Evolutionary conservation across 2,113 vertebrate genomes (phyloP), one percentile per base, ranked within the genome.

Genomic region (Myrmecophaga tridactyla): DNA sequence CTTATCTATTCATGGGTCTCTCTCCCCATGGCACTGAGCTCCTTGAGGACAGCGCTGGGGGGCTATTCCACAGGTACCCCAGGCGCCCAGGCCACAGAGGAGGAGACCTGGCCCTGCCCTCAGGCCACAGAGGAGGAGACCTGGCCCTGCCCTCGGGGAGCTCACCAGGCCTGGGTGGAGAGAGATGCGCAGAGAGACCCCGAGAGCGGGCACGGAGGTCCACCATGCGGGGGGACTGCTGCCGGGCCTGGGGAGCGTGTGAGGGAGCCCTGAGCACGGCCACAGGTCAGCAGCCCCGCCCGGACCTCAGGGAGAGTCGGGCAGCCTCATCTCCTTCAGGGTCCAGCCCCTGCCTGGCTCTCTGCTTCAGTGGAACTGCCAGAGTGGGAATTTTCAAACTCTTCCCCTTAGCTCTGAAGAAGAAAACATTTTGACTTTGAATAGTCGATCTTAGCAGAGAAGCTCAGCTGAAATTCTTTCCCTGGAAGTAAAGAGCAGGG

Each of bases 371-470:
- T 21, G 23, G 25, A 58, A 69, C 34, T 58, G 10, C 41, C 90
- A 65, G 39, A 86, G 34, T 91, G 58, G 39, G 75, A 89, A 91
- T 95, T 88, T 86, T 36, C 29, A 84, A 83, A 77, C 60, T 60
- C 46, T 51, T 51, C n/a, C 80, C 31, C n/a, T 63, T 89, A 41
- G 87, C 92, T 36, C 65, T 83, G 81, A 92, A 89, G 60, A 92
- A 18, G 73, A 97, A 96, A 96, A 77, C 48, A 53, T 81, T 94
- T 86, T 92, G 53, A 62, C 20, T 21, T 58, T 87, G 67, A 81
- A 92, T 58, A 75, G 84, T 88, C 85, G 67, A 41, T 73, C 72
- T 86, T 90, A 94, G 86, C 36, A 78, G 62, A 92, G 67, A 67
- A 1, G 41, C 39, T 81, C 41, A 14, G 62, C 41, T 93, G 69